Evolutionary conservation across 2,797 vertebrate genomes (phyloP), one percentile per base, ranked within the genome.

Genomic region (Rallus crepitans): DNA sequence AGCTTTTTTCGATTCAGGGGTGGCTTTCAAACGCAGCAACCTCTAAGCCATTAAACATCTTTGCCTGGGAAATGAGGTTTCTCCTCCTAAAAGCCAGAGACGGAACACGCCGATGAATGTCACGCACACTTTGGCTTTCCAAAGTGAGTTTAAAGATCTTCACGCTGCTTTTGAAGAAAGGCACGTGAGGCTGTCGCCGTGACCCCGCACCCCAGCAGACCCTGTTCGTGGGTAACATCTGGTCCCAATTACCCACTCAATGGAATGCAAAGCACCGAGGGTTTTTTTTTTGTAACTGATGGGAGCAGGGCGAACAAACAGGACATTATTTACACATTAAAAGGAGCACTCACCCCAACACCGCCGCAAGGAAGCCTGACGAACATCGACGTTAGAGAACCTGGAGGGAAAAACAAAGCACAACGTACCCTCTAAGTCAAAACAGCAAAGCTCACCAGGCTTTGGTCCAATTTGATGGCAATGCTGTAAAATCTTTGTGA

Each of bases 311-410:
- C 98, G 98, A 98, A 98, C 98, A 98, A 98, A 98, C 98, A 97
- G 97, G 92, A 97, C 95, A 83, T 97, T 98, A 98, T 98, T 98
- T 97, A 98, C 96, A 98, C 97, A 94, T 96, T 94, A 97, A 97
- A 96, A 93, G 80, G 53, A 84, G 88, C 87, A 99, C 99, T 99
- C 97, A 99, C 99, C 98, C 99, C 99, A 1, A 99, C 98, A 91
- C 99, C 99, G 83, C 99, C 99, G 16, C 99, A 99, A 31, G 99
- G 99, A 94, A 99, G 98, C 97, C 99, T 98, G 96, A 99, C 99
- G 77, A 99, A 99, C 98, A 99, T 98, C 9, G 99, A 99, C 24
- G 98, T 99, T 76, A 99, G 97, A 2, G 99, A 99, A 97, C 99
- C 99, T 99, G 98, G 94, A 93, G 60, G 52, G 59, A 88, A 52